These are phyloP conservation scores for Hololepta plana DNA, from an alignment of 2,888 invertebrate species.

Conservation along the genomic window DNA sequence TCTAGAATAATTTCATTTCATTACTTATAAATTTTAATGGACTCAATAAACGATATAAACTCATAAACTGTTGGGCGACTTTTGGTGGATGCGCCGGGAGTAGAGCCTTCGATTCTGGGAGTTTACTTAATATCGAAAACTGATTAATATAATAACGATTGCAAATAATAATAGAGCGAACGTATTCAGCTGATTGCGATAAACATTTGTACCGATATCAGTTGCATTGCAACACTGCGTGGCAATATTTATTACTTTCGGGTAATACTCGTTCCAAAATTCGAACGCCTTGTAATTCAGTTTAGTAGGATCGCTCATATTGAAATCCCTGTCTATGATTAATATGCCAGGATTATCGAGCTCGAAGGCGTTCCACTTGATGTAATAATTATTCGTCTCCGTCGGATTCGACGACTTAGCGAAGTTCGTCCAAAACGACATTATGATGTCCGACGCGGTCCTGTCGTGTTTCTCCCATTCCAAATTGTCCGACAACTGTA, in stretches of 20 bases:
- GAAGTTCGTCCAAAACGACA: constrained; percentile 67
- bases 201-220: constrained; percentile 10
- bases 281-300: constrained; percentile 61
- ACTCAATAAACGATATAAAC: too few species aligned
- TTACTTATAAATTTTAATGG: too few species aligned
- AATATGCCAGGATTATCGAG: constrained; percentile 53
- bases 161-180: too few species aligned
- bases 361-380: constrained; percentile 56
- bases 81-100: too few species aligned
- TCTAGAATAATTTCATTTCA: too few species aligned
- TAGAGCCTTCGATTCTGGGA: too few species aligned
- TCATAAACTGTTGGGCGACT: too few species aligned
- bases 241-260: constrained; percentile 52
- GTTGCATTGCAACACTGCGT: constrained; percentile 54
- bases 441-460: constrained; percentile 58
- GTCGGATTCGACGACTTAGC: constrained; percentile 56
- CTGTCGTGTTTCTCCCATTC: constrained; percentile 66
- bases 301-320: constrained; percentile 48
- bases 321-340: constrained; percentile 58
- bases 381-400: constrained; percentile 43
- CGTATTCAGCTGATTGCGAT: too few species aligned
- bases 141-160: too few species aligned
- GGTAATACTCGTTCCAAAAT: constrained; percentile 75
- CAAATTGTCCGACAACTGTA: constrained; percentile 34
- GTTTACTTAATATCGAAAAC: too few species aligned